phyloP scores from a whole-genome alignment of 2,113 vertebrate genomes.

The Malurus alboscapulatus region DNA sequence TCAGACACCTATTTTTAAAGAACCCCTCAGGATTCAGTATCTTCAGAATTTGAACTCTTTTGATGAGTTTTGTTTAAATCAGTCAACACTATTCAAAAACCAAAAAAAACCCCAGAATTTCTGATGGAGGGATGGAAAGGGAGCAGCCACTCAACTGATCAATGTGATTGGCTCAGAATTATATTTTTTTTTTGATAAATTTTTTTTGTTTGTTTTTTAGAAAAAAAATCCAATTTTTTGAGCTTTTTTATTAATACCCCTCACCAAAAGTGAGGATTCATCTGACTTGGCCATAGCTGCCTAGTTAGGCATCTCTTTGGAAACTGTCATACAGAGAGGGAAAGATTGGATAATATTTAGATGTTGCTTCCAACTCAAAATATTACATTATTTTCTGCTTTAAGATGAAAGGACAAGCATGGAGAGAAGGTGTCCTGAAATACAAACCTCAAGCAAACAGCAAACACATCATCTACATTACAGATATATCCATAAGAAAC shows the following conservation, averaged over 20 bases:
- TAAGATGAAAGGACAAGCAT: background rate
- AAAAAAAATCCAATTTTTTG: background rate
- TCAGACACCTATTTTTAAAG: background rate
- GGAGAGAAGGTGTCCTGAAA: background rate
- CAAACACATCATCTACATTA: background rate
- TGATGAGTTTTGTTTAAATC: background rate
- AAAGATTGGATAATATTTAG: background rate
- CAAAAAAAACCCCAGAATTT: accelerated
- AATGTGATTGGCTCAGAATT: accelerated
- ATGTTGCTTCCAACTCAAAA: background rate
- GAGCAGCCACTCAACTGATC: background rate
- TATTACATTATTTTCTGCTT: background rate
- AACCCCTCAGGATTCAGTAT: background rate
- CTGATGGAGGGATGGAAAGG: background rate
- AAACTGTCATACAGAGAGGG: background rate
- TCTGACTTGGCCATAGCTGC: background rate
- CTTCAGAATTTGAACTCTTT: background rate
- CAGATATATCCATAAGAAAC: background rate
- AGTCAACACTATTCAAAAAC: background rate
- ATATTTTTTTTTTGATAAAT: background rate
- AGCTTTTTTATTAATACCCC: background rate
- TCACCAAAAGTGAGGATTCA: background rate
- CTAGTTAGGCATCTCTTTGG: background rate
- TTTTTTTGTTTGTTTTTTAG: too few species aligned
- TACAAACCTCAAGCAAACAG: background rate